These are phyloP conservation scores for Heliconius congener DNA, from an alignment of 1,140 invertebrate genomes.

Conservation along the genomic window DNA sequence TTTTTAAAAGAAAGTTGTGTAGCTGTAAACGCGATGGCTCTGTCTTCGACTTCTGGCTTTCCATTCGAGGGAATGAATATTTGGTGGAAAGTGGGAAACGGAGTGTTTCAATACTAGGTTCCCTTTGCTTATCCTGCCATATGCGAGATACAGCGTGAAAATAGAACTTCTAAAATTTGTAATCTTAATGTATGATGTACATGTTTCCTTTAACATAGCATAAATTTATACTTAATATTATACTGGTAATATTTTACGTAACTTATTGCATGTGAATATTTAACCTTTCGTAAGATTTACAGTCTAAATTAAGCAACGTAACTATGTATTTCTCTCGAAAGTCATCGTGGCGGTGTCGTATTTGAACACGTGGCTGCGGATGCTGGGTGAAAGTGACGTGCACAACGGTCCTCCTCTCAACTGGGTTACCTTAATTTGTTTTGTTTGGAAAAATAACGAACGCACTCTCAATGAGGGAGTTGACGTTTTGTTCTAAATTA, in stretches of 20 bases:
- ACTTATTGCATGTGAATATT: neutral
- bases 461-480: conserved; percentile 15
- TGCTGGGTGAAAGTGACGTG: conserved; percentile 38
- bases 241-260: neutral
- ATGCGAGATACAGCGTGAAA: no score
- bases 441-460: conserved; percentile 26
- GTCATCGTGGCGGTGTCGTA: conserved; percentile 24
- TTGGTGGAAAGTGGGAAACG: no score
- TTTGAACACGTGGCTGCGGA: conserved; percentile 25
- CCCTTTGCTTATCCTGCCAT: no score
- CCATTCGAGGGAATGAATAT: no score
- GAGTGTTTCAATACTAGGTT: no score
- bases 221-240: neutral
- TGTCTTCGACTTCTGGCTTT: no score
- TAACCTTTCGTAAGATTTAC: neutral
- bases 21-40: no score
- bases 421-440: conserved; percentile 40
- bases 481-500: conserved; percentile 29
- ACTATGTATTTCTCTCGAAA: neutral
- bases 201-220: no score
- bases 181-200: no score
- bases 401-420: conserved; percentile 19
- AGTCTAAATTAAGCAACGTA: conserved; percentile 8
- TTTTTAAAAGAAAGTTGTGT: no score
- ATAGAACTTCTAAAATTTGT: no score